Conservation (phyloP, 2,888 invertebrate species). For the Hirtodrosophila trivittata region DNA sequence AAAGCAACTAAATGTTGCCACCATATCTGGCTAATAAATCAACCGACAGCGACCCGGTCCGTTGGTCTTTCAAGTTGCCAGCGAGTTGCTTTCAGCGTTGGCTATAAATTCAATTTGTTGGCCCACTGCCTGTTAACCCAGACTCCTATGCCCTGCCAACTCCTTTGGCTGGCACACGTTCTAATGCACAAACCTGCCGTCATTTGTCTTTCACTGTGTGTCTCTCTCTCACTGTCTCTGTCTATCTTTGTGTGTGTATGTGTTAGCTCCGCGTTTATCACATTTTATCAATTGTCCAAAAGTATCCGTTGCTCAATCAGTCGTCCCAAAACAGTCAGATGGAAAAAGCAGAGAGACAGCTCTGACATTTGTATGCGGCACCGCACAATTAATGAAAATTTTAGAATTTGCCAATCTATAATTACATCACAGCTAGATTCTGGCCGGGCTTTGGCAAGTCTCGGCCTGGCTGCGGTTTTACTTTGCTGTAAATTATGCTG, state of each 20-base stretch:
- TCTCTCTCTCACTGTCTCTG: neutral
- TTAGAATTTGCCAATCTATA: conserved; percentile 80
- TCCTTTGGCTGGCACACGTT: conserved; percentile 45
- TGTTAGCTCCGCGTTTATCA: conserved; percentile 60
- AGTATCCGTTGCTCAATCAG: conserved; percentile 73
- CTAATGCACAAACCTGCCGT: conserved; percentile 66
- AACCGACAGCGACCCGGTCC: conserved; percentile 34
- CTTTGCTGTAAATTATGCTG: conserved; percentile 69
- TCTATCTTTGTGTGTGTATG: conserved; percentile 8
- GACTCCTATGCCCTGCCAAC: conserved; percentile 13
- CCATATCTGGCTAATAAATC: conserved; percentile 71
- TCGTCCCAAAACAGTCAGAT: conserved; percentile 29
- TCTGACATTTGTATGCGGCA: conserved; percentile 48
- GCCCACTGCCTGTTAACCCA: conserved; percentile 35
- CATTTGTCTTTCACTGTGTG: conserved; percentile 64
- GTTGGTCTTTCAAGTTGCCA: conserved; percentile 18
- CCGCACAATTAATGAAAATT: conserved; percentile 79
- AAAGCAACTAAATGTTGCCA: conserved; percentile 64
- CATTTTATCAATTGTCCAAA: conserved; percentile 77
- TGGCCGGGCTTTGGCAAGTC: neutral
- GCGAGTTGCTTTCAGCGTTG: conserved; percentile 49
- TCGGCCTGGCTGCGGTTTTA: conserved; percentile 40
- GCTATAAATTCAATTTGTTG: conserved; percentile 76
- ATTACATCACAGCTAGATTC: conserved; percentile 66
- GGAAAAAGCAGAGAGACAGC: conserved; percentile 9